phyloP scores from a whole-genome alignment of 1,140 invertebrate genomes.

The Hycleus cichorii region DNA sequence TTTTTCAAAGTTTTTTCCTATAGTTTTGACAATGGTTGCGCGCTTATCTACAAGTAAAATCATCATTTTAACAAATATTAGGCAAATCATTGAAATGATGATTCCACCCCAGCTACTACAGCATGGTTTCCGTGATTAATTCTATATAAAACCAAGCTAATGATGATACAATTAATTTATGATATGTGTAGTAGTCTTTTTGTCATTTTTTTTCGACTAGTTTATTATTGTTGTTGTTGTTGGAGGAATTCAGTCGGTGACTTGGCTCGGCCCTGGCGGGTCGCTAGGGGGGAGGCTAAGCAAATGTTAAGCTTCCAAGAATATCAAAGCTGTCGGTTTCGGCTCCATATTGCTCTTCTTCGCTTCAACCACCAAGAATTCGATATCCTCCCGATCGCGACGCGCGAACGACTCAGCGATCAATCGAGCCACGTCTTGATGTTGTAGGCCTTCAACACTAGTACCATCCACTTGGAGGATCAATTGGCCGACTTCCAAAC shows the following conservation, averaged over 20 bases:
- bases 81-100: too few relatives aligned
- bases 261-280: conserved; percentile 49
- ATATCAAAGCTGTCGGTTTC: conserved; percentile 78
- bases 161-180: conserved; percentile 25
- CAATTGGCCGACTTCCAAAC: conserved; percentile 86
- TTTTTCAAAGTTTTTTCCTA: conserved; percentile 5
- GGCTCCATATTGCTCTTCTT: conserved; percentile 85
- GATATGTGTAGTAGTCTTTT: conserved; percentile 32
- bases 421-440: conserved; percentile 73
- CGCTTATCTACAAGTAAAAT: too few relatives aligned
- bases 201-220: background rate
- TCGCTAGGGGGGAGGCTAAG: conserved; percentile 69
- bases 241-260: conserved; percentile 35
- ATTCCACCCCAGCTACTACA: too few relatives aligned
- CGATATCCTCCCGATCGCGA: conserved; percentile 76
- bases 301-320: conserved; percentile 82
- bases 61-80: too few relatives aligned
- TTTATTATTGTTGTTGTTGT: background rate
- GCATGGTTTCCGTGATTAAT: too few relatives aligned
- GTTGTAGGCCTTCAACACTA: conserved; percentile 72
- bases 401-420: conserved; percentile 86
- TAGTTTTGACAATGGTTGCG: too few relatives aligned
- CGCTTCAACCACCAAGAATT: conserved; percentile 82
- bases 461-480: conserved; percentile 89
- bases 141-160: too few relatives aligned